Percentiles rank a stretch among this genome's conserved stretches.
Evolutionary conservation across 2,113 vertebrate species (phyloP).

Genomic region (Crocuta crocuta): DNA sequence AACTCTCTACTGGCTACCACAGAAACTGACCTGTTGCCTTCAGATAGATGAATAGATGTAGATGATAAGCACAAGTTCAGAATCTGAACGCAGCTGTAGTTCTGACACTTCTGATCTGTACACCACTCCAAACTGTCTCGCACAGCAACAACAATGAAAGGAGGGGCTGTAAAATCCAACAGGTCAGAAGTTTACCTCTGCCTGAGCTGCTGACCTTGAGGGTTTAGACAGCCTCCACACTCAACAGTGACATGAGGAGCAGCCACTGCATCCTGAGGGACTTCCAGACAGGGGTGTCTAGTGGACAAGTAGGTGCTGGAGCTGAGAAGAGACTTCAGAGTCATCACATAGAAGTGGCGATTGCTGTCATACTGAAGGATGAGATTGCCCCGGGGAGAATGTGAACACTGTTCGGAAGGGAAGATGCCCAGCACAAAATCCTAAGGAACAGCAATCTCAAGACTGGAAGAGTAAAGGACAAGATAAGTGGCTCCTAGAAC

Average conservation of each 20-base stretch:
- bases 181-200: background rate
- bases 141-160: background rate
- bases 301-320: background rate
- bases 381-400: background rate
- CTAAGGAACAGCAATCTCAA: background rate
- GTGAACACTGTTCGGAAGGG: background rate
- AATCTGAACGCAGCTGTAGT: background rate
- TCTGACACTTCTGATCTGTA: background rate
- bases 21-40: background rate
- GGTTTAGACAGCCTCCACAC: background rate
- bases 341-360: background rate
- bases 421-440: background rate
- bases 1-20: background rate
- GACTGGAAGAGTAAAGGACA: background rate
- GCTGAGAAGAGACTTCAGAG: constrained; percentile 13
- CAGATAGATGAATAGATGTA: background rate
- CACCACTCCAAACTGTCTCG: background rate
- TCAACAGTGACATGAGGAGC: background rate
- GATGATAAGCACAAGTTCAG: background rate
- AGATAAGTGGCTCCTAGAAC: background rate
- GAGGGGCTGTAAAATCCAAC: background rate
- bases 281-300: background rate
- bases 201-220: background rate
- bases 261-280: background rate
- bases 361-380: background rate